Conservation (phyloP, 1,140 invertebrate genomes). For the Neotoxoptera formosana region DNA sequence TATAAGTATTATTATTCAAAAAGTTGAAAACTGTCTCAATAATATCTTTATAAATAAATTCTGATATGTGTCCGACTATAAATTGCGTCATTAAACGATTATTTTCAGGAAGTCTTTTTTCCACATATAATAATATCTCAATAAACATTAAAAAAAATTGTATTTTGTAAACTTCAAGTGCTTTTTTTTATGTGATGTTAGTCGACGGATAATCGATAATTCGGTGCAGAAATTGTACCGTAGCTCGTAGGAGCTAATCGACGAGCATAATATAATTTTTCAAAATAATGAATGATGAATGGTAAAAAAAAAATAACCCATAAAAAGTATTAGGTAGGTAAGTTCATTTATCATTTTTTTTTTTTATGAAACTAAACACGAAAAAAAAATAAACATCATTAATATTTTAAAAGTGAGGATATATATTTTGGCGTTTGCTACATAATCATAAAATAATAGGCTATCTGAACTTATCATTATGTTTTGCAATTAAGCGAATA, state of each 20-base stretch:
- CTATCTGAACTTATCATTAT: conserved; percentile 8
- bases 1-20: neutral
- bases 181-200: conserved; percentile 3
- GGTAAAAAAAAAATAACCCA: neutral
- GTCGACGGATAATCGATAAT: conserved; percentile 31
- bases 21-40: conserved; percentile 4
- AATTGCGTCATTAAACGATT: neutral
- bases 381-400: conserved; percentile 44
- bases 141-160: neutral
- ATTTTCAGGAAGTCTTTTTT: neutral
- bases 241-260: conserved; percentile 21
- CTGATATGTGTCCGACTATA: neutral
- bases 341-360: conserved; percentile 51
- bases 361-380: conserved; percentile 33
- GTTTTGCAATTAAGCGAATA: neutral
- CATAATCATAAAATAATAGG: conserved; percentile 5
- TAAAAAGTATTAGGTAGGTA: conserved; percentile 26
- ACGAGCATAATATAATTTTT: conserved; percentile 32
- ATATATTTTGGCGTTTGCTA: conserved; percentile 14
- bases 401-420: conserved; percentile 34
- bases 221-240: neutral
- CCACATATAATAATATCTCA: neutral
- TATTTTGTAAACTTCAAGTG: conserved; percentile 13
- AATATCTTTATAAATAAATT: conserved; percentile 7
- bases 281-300: conserved; percentile 51